Base-by-base conservation (phyloP, 2,113 vertebrate species). In the Eubucco bourcierii region DNA sequence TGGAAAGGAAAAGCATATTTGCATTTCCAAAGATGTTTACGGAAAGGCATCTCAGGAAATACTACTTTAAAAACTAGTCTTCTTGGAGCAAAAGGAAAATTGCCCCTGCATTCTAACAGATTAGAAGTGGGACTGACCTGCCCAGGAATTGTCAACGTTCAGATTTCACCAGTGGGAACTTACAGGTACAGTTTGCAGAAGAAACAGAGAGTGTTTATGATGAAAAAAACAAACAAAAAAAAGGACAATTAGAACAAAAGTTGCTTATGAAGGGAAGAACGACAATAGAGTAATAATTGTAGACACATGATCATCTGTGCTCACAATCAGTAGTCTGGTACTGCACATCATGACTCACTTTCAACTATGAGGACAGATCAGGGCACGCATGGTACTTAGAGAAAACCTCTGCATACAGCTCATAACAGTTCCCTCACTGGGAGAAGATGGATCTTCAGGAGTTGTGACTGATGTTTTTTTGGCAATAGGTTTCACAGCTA, bases 231-330 rank as follows among this genome's bases (percentile, higher is more conserved):
- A 91, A 93, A n/a, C n/a, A 20, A 71, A 47, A 75, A 72, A 78
- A 91, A 72, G 61, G 65, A 86, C 90, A 90, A 90, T 95, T 90
- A 95, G 58, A 89, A 76, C 7, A 74, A 95, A 95, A 94, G 47
- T 70, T 88, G 23, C 74, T 68, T 91, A 61, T 78, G 33, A 91
- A 91, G 44, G 61, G 58, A 94, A 93, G 80, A 37, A 83, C 76
- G 86, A 90, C 66, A 67, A 74, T 60, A 71, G 39, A 20, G 21
- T 6, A 70, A 34, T 2, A 70, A 6, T 28, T 55, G 29, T 59
- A 63, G 65, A 53, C 1, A 1, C 55, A n/a, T 4, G 58, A 27
- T 5, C 6, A 2, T 21, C 13, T 5, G 5, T 29, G 44, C 23
- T 68, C 2, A 3, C 15, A 61, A 73, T 59, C 29, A 71, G 68